Evolutionary conservation across 35 echinoderm and acorn worm genomes (phyloP).

Genomic region (Anneissia japonica): DNA sequence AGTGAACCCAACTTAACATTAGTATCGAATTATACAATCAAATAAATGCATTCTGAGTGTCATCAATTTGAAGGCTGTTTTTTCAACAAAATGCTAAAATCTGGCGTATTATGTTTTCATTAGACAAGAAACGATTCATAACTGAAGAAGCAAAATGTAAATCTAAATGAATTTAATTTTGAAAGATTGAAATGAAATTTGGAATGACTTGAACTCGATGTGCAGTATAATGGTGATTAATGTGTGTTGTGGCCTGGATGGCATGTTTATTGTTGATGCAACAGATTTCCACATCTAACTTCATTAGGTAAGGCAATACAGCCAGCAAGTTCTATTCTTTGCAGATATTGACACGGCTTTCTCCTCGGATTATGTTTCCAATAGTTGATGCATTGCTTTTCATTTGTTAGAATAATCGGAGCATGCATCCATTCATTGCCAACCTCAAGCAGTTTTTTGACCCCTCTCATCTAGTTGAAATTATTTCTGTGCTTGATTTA

Average conservation of each 20-base stretch:
- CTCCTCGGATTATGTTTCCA: neutral
- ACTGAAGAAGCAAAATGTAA: neutral
- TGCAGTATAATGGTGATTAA: neutral
- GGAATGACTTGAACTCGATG: neutral
- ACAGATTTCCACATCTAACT: neutral
- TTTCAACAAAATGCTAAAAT: too few relatives aligned
- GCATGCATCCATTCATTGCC: neutral
- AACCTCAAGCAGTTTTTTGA: neutral
- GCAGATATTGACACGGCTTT: neutral
- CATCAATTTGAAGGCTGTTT: too few relatives aligned
- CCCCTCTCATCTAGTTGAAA: neutral
- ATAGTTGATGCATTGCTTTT: neutral
- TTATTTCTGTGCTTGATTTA: neutral
- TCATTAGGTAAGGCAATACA: neutral
- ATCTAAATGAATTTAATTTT: neutral
- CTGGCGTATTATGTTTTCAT: too few relatives aligned
- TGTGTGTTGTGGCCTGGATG: neutral
- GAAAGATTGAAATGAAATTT: neutral
- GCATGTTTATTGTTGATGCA: neutral
- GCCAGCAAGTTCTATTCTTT: neutral
- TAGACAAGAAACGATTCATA: too few relatives aligned
- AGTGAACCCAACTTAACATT: too few relatives aligned
- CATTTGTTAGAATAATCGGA: neutral
- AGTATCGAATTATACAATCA: too few relatives aligned
- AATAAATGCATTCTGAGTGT: too few relatives aligned